These are phyloP conservation scores for Acronicta psi DNA, from an alignment of 2,888 invertebrate genomes.

Conservation along the genomic window DNA sequence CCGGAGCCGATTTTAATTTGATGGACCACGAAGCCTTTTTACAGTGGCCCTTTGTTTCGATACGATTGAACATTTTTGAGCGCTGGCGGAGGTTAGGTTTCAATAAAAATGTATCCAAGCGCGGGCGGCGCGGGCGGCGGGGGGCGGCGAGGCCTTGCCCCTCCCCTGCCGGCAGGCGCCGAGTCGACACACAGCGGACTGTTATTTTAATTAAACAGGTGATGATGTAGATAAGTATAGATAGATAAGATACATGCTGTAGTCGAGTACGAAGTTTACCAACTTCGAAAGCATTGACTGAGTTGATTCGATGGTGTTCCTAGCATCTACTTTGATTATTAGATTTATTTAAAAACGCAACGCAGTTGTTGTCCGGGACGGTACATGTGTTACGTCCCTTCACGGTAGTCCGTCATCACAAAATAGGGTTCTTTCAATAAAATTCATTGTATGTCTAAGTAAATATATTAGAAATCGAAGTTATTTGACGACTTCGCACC, in stretches of 20 bases:
- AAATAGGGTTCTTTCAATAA: slow-evolving; percentile 65
- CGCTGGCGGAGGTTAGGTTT: slow-evolving; percentile 16
- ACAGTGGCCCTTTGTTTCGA: slow-evolving; percentile 40
- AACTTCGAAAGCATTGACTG: too few species aligned
- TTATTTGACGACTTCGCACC: slow-evolving; percentile 57
- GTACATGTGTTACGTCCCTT: slow-evolving; percentile 3
- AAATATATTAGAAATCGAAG: slow-evolving; percentile 73
- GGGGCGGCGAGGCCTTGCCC: background rate
- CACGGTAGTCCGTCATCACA: background rate
- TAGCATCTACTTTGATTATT: too few species aligned
- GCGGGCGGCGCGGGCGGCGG: too few species aligned
- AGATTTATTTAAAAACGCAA: too few species aligned
- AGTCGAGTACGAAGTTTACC: too few species aligned
- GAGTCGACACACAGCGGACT: background rate
- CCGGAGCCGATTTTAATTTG: slow-evolving; percentile 52
- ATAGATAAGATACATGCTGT: too few species aligned
- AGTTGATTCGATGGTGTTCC: too few species aligned
- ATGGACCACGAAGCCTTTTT: slow-evolving; percentile 50
- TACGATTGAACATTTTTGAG: slow-evolving; percentile 36
- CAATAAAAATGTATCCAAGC: slow-evolving; percentile 19
- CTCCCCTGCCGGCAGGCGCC: background rate
- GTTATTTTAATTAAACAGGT: slow-evolving; percentile 9
- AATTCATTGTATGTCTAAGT: slow-evolving; percentile 71
- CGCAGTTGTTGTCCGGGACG: too few species aligned
- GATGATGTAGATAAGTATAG: too few species aligned